A percentile compares a stretch with the other conserved stretches of the same genome.
These are phyloP conservation scores for Halisarca cf. caerulea DNA, from an alignment of 37 sponge, comb jelly and placozoan genomes.

Conservation along the genomic window DNA sequence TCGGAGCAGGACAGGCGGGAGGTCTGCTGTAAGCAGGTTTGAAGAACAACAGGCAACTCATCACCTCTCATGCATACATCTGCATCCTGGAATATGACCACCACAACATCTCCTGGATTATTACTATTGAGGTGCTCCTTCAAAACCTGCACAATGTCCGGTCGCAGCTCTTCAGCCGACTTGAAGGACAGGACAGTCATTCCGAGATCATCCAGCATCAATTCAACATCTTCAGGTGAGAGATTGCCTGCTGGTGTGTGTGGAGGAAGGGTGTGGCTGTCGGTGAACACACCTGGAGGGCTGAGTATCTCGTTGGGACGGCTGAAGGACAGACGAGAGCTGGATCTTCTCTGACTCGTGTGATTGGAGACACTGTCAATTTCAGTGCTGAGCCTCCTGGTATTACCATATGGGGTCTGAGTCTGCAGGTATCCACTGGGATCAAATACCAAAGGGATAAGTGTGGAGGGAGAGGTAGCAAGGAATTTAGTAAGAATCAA, in stretches of 20 bases:
- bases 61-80: not conserved
- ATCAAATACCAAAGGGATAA: slow-evolving; percentile 63
- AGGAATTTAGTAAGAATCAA: not conserved
- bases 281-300: not conserved
- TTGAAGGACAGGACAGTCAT: not conserved
- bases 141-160: not conserved
- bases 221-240: not conserved
- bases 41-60: not conserved
- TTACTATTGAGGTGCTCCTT: not conserved
- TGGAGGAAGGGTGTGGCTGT: not conserved
- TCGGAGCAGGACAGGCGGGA: not conserved
- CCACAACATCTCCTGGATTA: not conserved
- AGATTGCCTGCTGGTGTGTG: not conserved
- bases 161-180: not conserved
- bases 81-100: slow-evolving; percentile 31
- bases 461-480: not conserved
- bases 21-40: not conserved
- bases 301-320: not conserved
- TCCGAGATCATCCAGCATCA: not conserved
- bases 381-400: not conserved
- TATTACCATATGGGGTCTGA: not conserved
- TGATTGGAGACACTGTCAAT: not conserved
- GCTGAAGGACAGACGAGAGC: not conserved
- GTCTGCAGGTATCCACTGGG: slow-evolving; percentile 29
- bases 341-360: not conserved